Evolutionary conservation across 2,888 invertebrate species (phyloP).

Genomic region (Alloplasta piceator): DNA sequence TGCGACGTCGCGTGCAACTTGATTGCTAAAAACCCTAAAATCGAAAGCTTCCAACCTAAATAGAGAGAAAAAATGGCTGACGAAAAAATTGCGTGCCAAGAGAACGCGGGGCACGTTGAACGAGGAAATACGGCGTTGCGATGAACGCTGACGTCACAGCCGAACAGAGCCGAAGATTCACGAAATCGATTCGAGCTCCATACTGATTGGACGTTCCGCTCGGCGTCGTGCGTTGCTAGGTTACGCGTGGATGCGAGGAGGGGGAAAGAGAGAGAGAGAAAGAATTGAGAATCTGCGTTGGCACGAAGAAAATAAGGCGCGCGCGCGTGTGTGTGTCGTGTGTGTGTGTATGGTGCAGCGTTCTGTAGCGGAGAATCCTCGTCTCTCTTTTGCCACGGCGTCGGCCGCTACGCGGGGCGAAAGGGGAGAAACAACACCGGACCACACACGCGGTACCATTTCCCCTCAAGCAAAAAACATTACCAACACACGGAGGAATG

Average conservation of each 20-base stretch:
- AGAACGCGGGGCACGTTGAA: slow-evolving; percentile 34
- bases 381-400: slow-evolving; percentile 40
- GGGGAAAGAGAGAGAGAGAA: slow-evolving; percentile 16
- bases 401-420: slow-evolving; percentile 49
- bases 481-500: slow-evolving; percentile 73
- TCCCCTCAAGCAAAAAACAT: slow-evolving; percentile 82
- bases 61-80: no score
- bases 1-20: no score
- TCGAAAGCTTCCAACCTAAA: no score
- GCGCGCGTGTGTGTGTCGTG: no score
- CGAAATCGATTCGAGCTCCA: slow-evolving; percentile 68
- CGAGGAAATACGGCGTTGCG: slow-evolving; percentile 70
- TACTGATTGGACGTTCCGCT: slow-evolving; percentile 70
- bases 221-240: slow-evolving; percentile 81
- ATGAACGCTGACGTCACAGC: slow-evolving; percentile 75
- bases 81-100: not conserved
- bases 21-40: no score
- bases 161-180: slow-evolving; percentile 73
- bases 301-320: no score
- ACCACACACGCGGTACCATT: slow-evolving; percentile 82
- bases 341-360: no score
- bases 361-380: slow-evolving; percentile 5
- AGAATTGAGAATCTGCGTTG: no score
- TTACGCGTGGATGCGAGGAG: slow-evolving; percentile 71
- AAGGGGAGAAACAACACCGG: slow-evolving; percentile 72